Base-by-base conservation (phyloP, 1,140 invertebrate genomes). In the Brachionus calyciflorus region DNA sequence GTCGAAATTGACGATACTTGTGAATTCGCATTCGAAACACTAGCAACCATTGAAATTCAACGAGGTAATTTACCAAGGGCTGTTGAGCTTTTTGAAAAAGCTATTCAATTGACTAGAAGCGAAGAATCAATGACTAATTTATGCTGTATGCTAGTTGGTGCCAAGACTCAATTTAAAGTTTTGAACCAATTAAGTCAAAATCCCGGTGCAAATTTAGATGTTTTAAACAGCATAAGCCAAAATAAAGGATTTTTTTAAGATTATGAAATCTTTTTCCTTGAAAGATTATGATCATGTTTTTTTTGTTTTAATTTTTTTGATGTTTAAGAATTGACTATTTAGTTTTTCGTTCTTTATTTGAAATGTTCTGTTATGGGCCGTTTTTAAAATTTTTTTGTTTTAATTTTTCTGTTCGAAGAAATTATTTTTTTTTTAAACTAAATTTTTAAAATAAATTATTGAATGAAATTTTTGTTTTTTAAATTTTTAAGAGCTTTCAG, bases 31-130 rank as follows among this genome's bases (percentile, higher is more conserved):
- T 96, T 93, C 85, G 94, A 98, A 87, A 94, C 93, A 28, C 86
- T 96, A 57, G 94, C 92, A 78, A 94, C 93, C 1, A 91, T 97
- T 78, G 92, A 94, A 89, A 91, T 95, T 78, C 93, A 96, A 86
- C 90, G 92, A 79, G 92, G 92, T 51, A 91, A 94, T 82, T 84
- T 96, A 69, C 86, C 89, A 63, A 87, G 89, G 81, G 93, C 93
- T 6, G 88, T 96, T 76, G 89, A 90, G 78, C 86, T 92, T 19
- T 95, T 96, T 82, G 90, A 95, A 79, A 93, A 92, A 84, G 93
- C 93, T n/a, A 89, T 96, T 77, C 87, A 88, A 55, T 86, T 94
- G 68, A 90, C 91, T 26, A 92, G 92, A 81, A 93, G 91, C 19
- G 89, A 91, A 83, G 86, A 89, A 77, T 93, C 96, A 86, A 88